Evolutionary conservation across 2,888 invertebrate species (phyloP), one percentile per base, ranked within the genome.

Genomic region (Patella pellucida): DNA sequence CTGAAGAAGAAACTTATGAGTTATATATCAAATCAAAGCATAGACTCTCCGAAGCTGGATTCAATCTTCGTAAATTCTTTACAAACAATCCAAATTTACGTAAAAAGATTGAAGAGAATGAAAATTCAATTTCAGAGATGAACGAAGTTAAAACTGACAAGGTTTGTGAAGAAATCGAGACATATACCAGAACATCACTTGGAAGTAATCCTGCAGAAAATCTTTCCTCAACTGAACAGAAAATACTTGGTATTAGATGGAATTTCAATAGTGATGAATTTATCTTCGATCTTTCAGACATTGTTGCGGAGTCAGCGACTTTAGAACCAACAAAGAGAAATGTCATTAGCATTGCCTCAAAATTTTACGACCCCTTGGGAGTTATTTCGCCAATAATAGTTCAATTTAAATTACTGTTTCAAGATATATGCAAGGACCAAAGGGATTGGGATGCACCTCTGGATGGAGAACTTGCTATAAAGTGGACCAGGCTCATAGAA

Each of bases 281-380:
- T 3, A 19, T 62, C 19, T 62, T 62, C 23, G 14, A 62, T 23
- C 12, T 62, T 23, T 15, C 19, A 23, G 19, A 62, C 19, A 62
- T 62, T 23, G 62, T 23, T 14, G 19, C 62, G 3, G 62, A 62
- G 23, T 19, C 62, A 5, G 4, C 16, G 56, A 62, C 19, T 11
- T 14, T 62, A 23, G 62, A 62, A 62, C 62, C 62, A 62, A 62
- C 62, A 62, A 62, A 62, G 23, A 19, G 62, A 23, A 62, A 62
- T 23, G 62, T 62, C 23, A 62, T 62, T 23, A 62, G 62, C 23
- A 19, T 62, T 62, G 62, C 62, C 12, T 62, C 62, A 19, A 62
- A 62, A 19, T 62, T 62, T 62, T 62, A 62, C 62, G 62, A 62
- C 23, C 23, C 62, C 12, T 12, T 23, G 11, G 62, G 62, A 62